Conservation (phyloP, 2,113 vertebrate species). For the Craseonycteris thonglongyai region DNA sequence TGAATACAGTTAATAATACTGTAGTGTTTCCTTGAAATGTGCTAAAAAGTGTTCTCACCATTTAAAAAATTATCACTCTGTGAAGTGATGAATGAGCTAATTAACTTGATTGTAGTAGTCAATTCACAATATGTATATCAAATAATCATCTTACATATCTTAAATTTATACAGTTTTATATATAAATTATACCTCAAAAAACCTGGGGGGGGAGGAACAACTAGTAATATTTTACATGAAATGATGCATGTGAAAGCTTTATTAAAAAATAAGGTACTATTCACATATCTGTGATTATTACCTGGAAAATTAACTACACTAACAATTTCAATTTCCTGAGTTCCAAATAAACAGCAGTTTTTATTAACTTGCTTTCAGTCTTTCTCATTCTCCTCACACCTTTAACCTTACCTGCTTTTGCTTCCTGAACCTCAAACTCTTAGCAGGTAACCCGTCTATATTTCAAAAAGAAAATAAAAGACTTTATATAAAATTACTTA, state of each 20-base stretch:
- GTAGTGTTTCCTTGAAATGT: background rate
- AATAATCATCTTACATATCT: background rate
- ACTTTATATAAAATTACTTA: background rate
- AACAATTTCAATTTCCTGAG: background rate
- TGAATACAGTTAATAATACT: background rate
- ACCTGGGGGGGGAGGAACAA: background rate
- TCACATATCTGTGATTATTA: background rate
- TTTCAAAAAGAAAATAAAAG: background rate
- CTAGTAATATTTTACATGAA: background rate
- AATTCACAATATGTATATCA: background rate
- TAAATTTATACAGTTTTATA: background rate
- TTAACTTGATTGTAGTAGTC: background rate
- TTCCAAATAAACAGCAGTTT: background rate
- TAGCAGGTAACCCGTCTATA: background rate
- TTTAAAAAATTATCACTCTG: background rate
- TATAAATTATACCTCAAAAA: background rate
- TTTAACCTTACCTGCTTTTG: background rate
- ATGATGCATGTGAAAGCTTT: background rate
- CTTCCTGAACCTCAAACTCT: background rate
- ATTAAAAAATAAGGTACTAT: background rate
- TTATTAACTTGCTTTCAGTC: background rate
- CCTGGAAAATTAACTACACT: background rate
- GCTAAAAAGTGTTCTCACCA: background rate
- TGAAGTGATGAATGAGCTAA: background rate
- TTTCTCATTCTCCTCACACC: background rate